phyloP scores from a whole-genome alignment of 2,113 vertebrate species.

The Haemorhous mexicanus region DNA sequence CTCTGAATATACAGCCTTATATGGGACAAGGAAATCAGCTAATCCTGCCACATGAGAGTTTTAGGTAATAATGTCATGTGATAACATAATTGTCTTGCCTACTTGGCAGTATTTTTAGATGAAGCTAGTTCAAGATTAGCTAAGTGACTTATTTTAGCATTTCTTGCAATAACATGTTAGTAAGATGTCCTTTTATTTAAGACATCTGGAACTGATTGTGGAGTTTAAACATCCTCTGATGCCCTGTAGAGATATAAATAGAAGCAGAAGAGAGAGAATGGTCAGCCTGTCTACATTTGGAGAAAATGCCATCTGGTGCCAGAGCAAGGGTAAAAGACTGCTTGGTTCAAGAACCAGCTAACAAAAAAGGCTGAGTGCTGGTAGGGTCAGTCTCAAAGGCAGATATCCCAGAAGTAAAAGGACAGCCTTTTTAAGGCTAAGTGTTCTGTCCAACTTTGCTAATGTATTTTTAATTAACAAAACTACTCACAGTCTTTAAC shows the following conservation, averaged over 20 bases:
- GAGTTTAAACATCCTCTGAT: not conserved
- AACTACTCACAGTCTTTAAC: not conserved
- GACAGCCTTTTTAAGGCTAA: not conserved
- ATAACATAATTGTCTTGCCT: constrained; percentile 16
- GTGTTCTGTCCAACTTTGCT: not conserved
- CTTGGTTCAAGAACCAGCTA: not conserved
- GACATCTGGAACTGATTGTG: not conserved
- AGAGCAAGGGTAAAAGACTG: not conserved
- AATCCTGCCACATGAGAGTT: not conserved
- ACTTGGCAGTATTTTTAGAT: constrained; percentile 16
- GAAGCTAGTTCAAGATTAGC: not conserved
- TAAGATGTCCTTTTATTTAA: not conserved
- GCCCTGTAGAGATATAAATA: not conserved
- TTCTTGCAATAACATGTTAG: not conserved
- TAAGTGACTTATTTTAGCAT: constrained; percentile 27
- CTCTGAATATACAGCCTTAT: not conserved
- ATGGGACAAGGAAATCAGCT: not conserved
- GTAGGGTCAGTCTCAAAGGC: not conserved
- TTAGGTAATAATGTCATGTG: not conserved
- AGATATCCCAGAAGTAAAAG: not conserved
- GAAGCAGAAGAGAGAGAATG: not conserved
- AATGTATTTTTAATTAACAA: not conserved
- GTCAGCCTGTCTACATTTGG: not conserved
- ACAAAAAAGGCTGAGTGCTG: not conserved
- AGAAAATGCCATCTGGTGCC: not conserved